These are phyloP conservation scores for Anisognathus igniventris DNA, from an alignment of 2,797 vertebrate species.

Conservation along the genomic window DNA sequence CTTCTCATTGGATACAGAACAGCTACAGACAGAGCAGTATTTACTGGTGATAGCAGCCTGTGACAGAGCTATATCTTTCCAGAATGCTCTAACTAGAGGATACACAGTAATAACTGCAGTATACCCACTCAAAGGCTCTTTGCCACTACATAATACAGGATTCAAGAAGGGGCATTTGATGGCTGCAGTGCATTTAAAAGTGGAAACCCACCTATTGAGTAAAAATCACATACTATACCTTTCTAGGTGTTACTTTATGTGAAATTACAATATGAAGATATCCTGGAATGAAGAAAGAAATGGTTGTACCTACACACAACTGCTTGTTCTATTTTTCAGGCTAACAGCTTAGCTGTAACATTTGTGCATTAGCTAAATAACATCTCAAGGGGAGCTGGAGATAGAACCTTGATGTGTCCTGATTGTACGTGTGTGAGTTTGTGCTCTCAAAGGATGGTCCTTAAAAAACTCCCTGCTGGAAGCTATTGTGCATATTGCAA, in stretches of 20 bases:
- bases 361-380: slow-evolving; percentile 80
- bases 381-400: slow-evolving; percentile 76
- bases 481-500: slow-evolving; percentile 79
- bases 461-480: slow-evolving; percentile 81
- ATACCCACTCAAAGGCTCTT: slow-evolving; percentile 5
- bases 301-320: slow-evolving; percentile 53
- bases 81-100: slow-evolving; percentile 10
- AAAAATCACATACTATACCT: slow-evolving; percentile 45
- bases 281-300: slow-evolving; percentile 43
- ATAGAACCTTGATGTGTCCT: slow-evolving; percentile 78
- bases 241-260: slow-evolving; percentile 42
- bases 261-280: slow-evolving; percentile 44
- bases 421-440: slow-evolving; percentile 77
- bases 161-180: slow-evolving; percentile 38
- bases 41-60: slow-evolving; percentile 26
- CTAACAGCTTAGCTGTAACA: slow-evolving; percentile 71
- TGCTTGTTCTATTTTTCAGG: slow-evolving; percentile 64
- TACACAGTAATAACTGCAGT: slow-evolving; percentile 27
- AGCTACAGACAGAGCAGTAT: neutral
- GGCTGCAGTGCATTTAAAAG: slow-evolving; percentile 39
- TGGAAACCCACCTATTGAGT: slow-evolving; percentile 37
- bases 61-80: slow-evolving; percentile 45
- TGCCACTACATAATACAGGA: slow-evolving; percentile 25
- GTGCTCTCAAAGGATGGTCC: slow-evolving; percentile 77
- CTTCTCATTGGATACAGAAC: slow-evolving; percentile 12